phyloP scores from a whole-genome alignment of 2,797 vertebrate genomes.

The Sebastolobus alascanus region DNA sequence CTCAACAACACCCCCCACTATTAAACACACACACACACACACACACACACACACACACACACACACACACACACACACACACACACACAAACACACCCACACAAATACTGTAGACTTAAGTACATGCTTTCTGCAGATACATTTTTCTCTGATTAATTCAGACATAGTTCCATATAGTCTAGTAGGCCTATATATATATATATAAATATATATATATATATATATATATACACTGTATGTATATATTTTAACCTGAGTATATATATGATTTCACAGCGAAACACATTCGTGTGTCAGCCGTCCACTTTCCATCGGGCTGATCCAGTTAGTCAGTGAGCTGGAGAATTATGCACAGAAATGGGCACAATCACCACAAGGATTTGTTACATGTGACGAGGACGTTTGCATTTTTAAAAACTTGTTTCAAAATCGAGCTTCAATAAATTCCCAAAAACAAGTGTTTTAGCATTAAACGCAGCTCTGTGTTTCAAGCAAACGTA shows the following conservation, averaged over 20 bases:
- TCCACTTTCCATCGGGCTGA: constrained; percentile 62
- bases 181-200: background rate
- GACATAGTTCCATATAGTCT: constrained; percentile 5
- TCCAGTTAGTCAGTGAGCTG: constrained; percentile 80
- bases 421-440: background rate
- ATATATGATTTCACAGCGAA: constrained; percentile 34
- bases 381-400: constrained; percentile 18
- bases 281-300: constrained; percentile 30
- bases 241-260: background rate
- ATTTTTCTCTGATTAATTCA: constrained; percentile 6
- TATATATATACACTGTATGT: too few relatives aligned
- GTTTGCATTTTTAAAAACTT: constrained; percentile 3
- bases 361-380: constrained; percentile 33
- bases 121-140: background rate
- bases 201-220: too few relatives aligned
- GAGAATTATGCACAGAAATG: constrained; percentile 62
- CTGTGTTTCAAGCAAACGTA: background rate
- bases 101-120: background rate
- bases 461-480: background rate
- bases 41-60: constrained; percentile 10
- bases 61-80: constrained; percentile 24
- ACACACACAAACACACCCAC: background rate
- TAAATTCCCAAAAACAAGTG: background rate
- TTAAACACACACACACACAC: constrained; percentile 2
- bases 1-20: constrained; percentile 36